Base-by-base conservation (phyloP, 2,113 vertebrate species). In the Scalopus aquaticus region DNA sequence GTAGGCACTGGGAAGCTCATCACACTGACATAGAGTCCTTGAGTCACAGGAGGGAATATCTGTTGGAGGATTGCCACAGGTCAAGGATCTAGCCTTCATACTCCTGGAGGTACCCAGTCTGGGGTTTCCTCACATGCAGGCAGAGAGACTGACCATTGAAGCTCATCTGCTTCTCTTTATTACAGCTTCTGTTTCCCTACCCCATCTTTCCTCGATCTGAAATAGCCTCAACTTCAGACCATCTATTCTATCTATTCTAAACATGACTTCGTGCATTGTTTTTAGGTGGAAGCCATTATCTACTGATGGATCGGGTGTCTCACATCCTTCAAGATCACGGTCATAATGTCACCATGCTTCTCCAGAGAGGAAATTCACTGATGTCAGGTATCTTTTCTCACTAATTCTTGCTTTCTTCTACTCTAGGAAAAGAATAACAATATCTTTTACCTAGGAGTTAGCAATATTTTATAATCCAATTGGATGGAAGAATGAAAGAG, bases 281-380 rank as follows among this genome's bases (percentile, higher is more conserved):
- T 54, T n/a, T 76, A 95, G 94, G 94, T 77, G 89, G 89, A 72
- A 95, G 96, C n/a, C 92, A 95, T 69, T 94, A 51, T 64, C 74
- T 96, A 6, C 24, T 95, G 69, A 77, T 94, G 85, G 56, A 58
- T 49, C 54, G 0, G 8, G 64, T 90, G 6, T 73, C 85, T 92
- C 74, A 60, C 22, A 86, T 90, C 77, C 88, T 95, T 67, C 92
- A 94, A 37, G 80, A 78, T 72, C 69, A 69, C n/a, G 88, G 64
- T 54, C 89, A 96, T 83, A 95, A 88, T 13, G 60, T 74, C 19
- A 96, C 46, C 89, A 89, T 56, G 60, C 32, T 22, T 93, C 85
- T 76, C 89, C 28, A 32, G 13, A 32, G 6, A 84, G 60, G 60
- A 77, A 19, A 79, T 76, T 76, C 74, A 39, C 6, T 92, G 2